Base-by-base conservation (phyloP, 2,888 invertebrate species). In the Trissonchulus sp. region DNA sequence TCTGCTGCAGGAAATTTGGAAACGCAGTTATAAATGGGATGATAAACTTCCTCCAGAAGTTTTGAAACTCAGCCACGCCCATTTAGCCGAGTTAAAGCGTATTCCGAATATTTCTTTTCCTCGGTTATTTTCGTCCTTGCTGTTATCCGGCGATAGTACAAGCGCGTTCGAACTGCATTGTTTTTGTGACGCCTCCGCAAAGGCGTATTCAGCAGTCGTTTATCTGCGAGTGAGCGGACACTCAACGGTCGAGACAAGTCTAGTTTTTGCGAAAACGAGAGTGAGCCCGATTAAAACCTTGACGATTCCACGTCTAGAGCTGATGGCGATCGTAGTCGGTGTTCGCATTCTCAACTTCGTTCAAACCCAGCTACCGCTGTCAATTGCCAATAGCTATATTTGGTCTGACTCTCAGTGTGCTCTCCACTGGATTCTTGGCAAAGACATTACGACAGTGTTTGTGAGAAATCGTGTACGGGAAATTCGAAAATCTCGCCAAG, bases 1-100 rank as follows among this genome's bases (percentile, higher is more conserved):
- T 1, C 35, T 81, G 3, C 71, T 82, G 37, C 81, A 81, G 76
- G 37, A 76, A 23, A 35, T 81, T 1, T 82, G 81, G 80, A 74
- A 74, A 28, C 35, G 63, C 23, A 71, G 77, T 1, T 3, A 78
- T 2, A 76, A 71, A 1, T 81, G 81, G 81, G 81, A 82, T 77
- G 78, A 78, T 8, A 48, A 60, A 0, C 68, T 80, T 28, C 76
- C 79, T 1, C 15, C 28, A 60, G 60, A 60, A 18, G 60, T 60
- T 18, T 60, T 60, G 60, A 60, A 60, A 60, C 18, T 18, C n/a
- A 18, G 60, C 18, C 60, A 60, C 18, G n/a, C 18, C 60, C n/a
- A 60, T n/a, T n/a, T 18, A 60, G 60, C 60, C 60, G 60, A 60
- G 18, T n/a, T 60, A n/a, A n/a, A 18, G 60, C 18, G n/a, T 18